A percentile compares a stretch with the other conserved stretches of the same genome.
phyloP scores from a whole-genome alignment of 2,888 invertebrate genomes.

The Phengaris alcon region DNA sequence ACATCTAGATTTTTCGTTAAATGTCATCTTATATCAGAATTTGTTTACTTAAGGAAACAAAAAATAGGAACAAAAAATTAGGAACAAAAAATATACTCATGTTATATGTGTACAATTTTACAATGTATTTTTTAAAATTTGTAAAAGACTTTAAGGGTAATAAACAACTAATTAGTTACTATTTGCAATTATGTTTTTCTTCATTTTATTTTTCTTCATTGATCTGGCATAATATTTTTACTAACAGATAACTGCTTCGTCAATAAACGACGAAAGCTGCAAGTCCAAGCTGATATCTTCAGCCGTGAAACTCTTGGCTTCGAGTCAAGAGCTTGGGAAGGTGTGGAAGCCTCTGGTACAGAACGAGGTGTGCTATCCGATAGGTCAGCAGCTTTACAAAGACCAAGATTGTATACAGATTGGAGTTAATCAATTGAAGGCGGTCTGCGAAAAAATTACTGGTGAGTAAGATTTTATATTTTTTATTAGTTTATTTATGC shows the following conservation, averaged over 20 bases:
- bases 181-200: no score
- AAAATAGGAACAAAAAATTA: no score
- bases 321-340: constrained; percentile 39
- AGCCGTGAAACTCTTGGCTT: constrained; percentile 40
- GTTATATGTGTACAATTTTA: no score
- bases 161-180: no score
- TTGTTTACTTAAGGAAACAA: no score
- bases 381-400: constrained; percentile 39
- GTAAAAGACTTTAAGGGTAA: no score
- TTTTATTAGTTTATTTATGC: no score
- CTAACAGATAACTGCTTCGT: constrained; percentile 47
- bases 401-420: constrained; percentile 38
- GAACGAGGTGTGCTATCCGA: constrained; percentile 36
- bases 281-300: constrained; percentile 44
- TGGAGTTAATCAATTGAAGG: constrained; percentile 38
- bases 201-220: neutral
- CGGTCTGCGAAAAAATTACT: constrained; percentile 34
- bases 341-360: constrained; percentile 39
- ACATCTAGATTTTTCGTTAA: no score
- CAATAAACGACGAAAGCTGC: constrained; percentile 46
- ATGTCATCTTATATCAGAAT: no score
- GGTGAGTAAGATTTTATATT: constrained; percentile 31
- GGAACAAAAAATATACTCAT: no score
- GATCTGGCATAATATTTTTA: neutral
- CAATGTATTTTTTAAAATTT: no score